A percentile compares a stretch with the other conserved stretches of the same genome.
These are phyloP conservation scores for Drosophila nr. perissopoda DNA, from an alignment of 2,888 invertebrate genomes.

Conservation along the genomic window DNA sequence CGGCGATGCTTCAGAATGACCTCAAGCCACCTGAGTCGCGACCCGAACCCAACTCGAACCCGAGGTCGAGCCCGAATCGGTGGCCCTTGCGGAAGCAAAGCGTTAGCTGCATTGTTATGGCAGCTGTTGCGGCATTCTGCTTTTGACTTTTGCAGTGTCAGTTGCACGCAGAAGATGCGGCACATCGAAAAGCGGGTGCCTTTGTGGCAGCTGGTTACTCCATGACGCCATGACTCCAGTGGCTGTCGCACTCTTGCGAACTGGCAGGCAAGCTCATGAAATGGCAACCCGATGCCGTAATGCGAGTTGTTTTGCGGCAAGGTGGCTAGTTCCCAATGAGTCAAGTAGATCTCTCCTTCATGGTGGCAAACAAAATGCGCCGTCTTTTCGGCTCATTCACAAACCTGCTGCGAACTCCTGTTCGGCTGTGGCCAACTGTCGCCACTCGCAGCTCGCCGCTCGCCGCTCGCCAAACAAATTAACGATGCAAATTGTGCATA, in stretches of 20 bases:
- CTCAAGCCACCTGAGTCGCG: slow-evolving; percentile 11
- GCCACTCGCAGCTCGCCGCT: slow-evolving; percentile 11
- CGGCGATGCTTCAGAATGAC: slow-evolving; percentile 1
- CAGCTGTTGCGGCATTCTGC: slow-evolving; percentile 13
- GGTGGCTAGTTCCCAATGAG: slow-evolving; percentile 33
- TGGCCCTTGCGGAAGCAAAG: slow-evolving; percentile 36
- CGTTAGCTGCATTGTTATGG: slow-evolving; percentile 33
- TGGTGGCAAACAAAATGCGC: slow-evolving; percentile 20
- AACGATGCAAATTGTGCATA: slow-evolving; percentile 64
- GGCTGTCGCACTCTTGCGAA: slow-evolving; percentile 19
- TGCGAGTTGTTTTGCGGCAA: slow-evolving; percentile 22
- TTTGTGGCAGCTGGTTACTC: slow-evolving; percentile 3
- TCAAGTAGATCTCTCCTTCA: slow-evolving; percentile 21
- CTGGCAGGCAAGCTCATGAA: slow-evolving; percentile 35
- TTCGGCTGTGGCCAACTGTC: slow-evolving; percentile 18
- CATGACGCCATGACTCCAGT: slow-evolving; percentile 11
- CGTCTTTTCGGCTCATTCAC: slow-evolving; percentile 2
- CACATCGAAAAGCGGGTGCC: slow-evolving; percentile 6
- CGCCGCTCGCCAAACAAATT: slow-evolving; percentile 45
- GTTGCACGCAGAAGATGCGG: slow-evolving; percentile 30
- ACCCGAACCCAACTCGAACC: neutral
- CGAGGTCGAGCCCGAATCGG: neutral
- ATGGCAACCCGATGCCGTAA: slow-evolving; percentile 43
- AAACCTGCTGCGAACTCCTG: slow-evolving; percentile 2
- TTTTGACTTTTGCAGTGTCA: slow-evolving; percentile 22